Evolutionary conservation across 2,797 vertebrate species (phyloP).

Genomic region (Yasuhikotakia modesta): DNA sequence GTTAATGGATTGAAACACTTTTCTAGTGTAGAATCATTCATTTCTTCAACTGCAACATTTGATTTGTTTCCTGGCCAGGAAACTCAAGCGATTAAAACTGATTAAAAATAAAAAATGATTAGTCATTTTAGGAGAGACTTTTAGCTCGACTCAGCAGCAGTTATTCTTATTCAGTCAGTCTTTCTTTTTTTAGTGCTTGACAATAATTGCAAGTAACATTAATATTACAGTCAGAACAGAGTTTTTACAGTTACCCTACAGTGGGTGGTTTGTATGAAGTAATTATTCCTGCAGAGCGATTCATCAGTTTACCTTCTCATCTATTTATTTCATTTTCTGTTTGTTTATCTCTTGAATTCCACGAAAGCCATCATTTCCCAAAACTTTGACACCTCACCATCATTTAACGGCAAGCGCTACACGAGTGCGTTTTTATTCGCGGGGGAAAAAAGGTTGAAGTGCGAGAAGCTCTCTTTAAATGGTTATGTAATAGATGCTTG

Average conservation of each 20-base stretch:
- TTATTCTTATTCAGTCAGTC: no score
- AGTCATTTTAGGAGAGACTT: conserved; percentile 1
- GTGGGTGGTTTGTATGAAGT: background rate
- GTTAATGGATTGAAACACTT: conserved; percentile 45
- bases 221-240: no score
- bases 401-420: conserved; percentile 19
- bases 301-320: conserved; percentile 4
- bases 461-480: conserved; percentile 53
- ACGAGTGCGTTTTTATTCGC: conserved; percentile 41
- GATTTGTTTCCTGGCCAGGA: background rate
- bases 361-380: background rate
- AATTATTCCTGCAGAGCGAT: background rate
- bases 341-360: background rate
- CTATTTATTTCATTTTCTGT: background rate
- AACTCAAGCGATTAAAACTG: no score
- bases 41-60: background rate
- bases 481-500: conserved; percentile 56
- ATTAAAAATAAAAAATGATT: no score
- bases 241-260: background rate
- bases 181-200: no score
- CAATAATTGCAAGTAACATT: no score
- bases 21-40: conserved; percentile 12
- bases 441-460: no score
- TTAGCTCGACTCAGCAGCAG: conserved; percentile 3
- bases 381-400: conserved; percentile 8